Conservation (phyloP, 2,113 vertebrate genomes). For the Myrmophylax atrothorax region DNA sequence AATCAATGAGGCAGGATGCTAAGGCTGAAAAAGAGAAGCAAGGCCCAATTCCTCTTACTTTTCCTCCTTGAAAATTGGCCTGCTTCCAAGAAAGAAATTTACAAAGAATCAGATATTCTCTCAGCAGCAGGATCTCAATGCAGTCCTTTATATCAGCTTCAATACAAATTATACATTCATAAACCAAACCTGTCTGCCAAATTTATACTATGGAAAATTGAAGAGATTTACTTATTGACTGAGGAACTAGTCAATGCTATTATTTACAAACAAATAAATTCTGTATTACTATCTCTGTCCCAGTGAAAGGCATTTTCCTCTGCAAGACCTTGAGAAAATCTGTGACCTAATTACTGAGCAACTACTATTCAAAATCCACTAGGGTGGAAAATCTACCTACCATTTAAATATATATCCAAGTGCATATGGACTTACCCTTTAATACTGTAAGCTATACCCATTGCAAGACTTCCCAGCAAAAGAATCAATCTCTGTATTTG, state of each 20-base stretch:
- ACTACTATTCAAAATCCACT: not conserved
- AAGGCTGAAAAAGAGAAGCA: not conserved
- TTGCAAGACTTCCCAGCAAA: constrained; percentile 24
- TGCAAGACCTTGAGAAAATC: not conserved
- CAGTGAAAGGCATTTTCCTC: not conserved
- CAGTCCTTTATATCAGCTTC: not conserved
- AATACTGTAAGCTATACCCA: constrained; percentile 80
- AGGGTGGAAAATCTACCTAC: not conserved
- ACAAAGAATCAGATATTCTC: not conserved
- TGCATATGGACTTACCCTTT: constrained; percentile 77
- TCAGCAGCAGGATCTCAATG: not conserved
- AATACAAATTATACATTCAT: not conserved
- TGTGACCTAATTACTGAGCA: not conserved
- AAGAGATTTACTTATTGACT: not conserved
- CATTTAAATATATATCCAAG: not conserved
- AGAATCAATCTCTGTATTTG: not conserved
- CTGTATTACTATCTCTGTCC: not conserved
- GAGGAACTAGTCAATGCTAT: not conserved
- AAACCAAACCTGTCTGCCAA: not conserved
- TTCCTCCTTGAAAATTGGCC: not conserved
- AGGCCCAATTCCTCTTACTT: not conserved
- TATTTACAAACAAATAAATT: not conserved
- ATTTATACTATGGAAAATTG: not conserved
- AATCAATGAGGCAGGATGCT: not conserved
- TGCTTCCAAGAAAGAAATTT: not conserved